A percentile compares a stretch with the other conserved stretches of the same genome.
These are phyloP conservation scores for Scatophagus argus DNA, from an alignment of 2,113 vertebrate species.

Conservation along the genomic window DNA sequence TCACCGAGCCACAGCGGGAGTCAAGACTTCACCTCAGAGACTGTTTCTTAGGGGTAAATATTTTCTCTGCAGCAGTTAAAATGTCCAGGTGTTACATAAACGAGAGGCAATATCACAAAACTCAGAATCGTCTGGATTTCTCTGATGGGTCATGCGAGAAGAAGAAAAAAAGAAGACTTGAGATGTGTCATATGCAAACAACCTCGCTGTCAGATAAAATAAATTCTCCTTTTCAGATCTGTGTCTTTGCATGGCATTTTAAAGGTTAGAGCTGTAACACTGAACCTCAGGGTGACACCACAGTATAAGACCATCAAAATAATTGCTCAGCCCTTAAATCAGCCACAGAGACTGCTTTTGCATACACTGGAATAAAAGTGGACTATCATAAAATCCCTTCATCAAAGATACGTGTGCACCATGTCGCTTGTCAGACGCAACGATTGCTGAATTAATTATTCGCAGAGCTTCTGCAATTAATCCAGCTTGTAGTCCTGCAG, in stretches of 20 bases:
- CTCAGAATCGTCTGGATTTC: background rate
- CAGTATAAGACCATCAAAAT: background rate
- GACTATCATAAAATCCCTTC: background rate
- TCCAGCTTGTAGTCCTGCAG: constrained; percentile 23
- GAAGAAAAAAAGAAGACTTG: constrained; percentile 1
- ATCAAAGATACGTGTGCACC: background rate
- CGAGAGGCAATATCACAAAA: constrained; percentile 12
- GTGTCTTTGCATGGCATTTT: constrained; percentile 25
- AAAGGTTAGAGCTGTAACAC: constrained; percentile 25
- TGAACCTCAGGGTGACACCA: constrained; percentile 21
- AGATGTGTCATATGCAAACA: constrained; percentile 14
- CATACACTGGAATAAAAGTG: background rate
- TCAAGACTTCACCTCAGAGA: constrained; percentile 44
- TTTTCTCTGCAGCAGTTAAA: constrained; percentile 45
- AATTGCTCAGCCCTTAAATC: constrained; percentile 21
- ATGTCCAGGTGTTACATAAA: constrained; percentile 29
- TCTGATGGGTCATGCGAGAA: constrained; percentile 6
- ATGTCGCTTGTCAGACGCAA: constrained; percentile 18
- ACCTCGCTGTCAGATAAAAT: constrained; percentile 4
- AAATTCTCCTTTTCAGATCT: background rate
- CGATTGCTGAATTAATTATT: constrained; percentile 49
- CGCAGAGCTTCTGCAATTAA: constrained; percentile 37
- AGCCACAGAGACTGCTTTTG: background rate
- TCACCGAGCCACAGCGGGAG: constrained; percentile 39
- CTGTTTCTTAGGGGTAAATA: constrained; percentile 46